Base-by-base conservation (phyloP, 2,797 vertebrate genomes). In the Sebastes steindachneri region DNA sequence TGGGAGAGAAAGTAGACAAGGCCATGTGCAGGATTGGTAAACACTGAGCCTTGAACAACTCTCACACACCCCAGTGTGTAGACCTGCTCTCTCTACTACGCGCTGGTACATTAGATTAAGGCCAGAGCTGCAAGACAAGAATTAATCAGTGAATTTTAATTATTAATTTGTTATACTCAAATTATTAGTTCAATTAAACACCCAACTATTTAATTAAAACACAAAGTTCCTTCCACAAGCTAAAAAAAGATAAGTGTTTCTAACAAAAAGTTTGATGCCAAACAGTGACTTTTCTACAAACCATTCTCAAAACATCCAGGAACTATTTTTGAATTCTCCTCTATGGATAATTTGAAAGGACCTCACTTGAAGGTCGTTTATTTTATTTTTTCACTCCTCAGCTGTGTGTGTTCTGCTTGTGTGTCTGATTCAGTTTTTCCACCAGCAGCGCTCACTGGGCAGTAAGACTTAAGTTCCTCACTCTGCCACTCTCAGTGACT, bases 371-470 rank as follows among this genome's bases (percentile, higher is more conserved):
- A 60, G 41, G 60, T 71, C 0, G 70, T 76, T 83, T 64, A 48
- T 48, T 58, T 53, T 21, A 58, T 45, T 25, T 35, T 37, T 12
- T 9, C 1, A 35, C 4, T 25, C 10, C 31, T 37, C 21, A 10
- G 26, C 21, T 31, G 10, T 77, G 53, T 70, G 53, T 70, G 58
- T 26, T 74, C 29, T 71, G 60, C 66, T 29, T 57, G 45, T 73
- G 62, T 45, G 60, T 73, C 68, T 73, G 80, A 79, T 87, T 90
- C 85, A 88, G 75, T 88, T 91, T 91, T 91, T 92, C 87, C 85
- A 79, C 45, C 76, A 59, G 75, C 17, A 45, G 58, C 0, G 0
- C 12, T 19, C 68, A 57, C 73, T 75, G 73, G 57, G 57, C 72
- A 77, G 67, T 33, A 33, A 68, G 51, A 55, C 54, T 83, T 54